A percentile compares a stretch with the other conserved stretches of the same genome.
These are phyloP conservation scores for Clanis bilineata DNA, from an alignment of 2,888 invertebrate genomes.

Conservation along the genomic window DNA sequence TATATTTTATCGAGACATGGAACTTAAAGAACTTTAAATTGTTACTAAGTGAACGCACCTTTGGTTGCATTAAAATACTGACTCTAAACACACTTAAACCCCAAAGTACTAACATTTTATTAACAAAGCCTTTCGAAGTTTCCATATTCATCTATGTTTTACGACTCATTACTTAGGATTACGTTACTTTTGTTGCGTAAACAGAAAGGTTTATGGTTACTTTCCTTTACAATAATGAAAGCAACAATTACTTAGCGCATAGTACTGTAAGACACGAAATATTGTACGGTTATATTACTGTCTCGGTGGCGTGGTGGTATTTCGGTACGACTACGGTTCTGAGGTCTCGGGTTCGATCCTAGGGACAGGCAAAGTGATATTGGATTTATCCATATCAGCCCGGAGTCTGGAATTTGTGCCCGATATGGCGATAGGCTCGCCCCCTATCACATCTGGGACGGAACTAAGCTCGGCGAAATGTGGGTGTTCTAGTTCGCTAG, in stretches of 20 bases:
- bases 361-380: no score
- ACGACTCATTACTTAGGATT: constrained; percentile 21
- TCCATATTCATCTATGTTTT: constrained; percentile 37
- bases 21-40: not conserved
- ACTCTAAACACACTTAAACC: not conserved
- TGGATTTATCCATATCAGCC: no score
- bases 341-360: no score
- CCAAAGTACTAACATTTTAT: not conserved
- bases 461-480: no score
- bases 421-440: no score
- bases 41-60: not conserved
- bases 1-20: no score
- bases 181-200: constrained; percentile 25
- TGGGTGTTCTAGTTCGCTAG: no score
- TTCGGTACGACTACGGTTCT: no score
- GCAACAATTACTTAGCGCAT: not conserved
- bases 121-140: constrained; percentile 20
- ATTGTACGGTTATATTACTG: not conserved
- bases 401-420: no score
- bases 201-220: constrained; percentile 34
- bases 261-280: not conserved
- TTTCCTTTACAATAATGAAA: constrained; percentile 32
- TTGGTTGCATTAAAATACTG: not conserved
- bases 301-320: no score
- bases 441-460: no score